phyloP scores from a whole-genome alignment of 1,140 invertebrate genomes.

The Macrobrachium rosenbergii region DNA sequence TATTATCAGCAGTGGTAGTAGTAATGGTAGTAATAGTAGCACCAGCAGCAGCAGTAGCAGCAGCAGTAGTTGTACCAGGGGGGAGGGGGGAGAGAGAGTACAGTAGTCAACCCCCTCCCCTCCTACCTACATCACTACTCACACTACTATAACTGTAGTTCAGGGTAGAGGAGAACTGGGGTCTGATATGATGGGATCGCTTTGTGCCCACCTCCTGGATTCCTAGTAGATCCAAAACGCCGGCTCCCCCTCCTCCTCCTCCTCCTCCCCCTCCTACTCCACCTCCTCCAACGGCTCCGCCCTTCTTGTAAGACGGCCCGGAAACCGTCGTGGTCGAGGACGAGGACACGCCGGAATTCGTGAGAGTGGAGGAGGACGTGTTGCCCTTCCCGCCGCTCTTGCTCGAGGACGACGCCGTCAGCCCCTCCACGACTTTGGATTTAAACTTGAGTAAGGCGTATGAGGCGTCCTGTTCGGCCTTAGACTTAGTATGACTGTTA shows the following conservation, averaged over 20 bases:
- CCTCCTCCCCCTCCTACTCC: too few species aligned
- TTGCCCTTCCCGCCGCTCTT: slow-evolving; percentile 14
- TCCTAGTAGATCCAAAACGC: slow-evolving; percentile 36
- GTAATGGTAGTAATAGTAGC: too few species aligned
- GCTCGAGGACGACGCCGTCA: not conserved
- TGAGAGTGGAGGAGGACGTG: slow-evolving; percentile 19
- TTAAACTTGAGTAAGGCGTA: slow-evolving; percentile 52
- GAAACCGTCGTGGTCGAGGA: not conserved
- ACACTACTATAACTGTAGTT: slow-evolving; percentile 63
- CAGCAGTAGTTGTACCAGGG: slow-evolving; percentile 34
- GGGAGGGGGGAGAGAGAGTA: slow-evolving; percentile 4
- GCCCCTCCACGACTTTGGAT: slow-evolving; percentile 19
- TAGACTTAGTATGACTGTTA: slow-evolving; percentile 16
- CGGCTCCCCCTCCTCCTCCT: not conserved
- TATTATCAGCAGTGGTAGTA: not conserved
- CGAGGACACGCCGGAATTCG: slow-evolving; percentile 17
- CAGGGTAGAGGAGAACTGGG: slow-evolving; percentile 45
- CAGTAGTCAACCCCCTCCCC: slow-evolving; percentile 31
- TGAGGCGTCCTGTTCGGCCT: slow-evolving; percentile 37
- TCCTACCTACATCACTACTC: slow-evolving; percentile 63
- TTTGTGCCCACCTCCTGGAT: slow-evolving; percentile 48
- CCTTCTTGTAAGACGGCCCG: slow-evolving; percentile 29
- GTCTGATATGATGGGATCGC: not conserved
- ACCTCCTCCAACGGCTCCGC: too few species aligned
- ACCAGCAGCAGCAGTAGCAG: slow-evolving; percentile 2